Evolutionary conservation across 2,888 invertebrate genomes (phyloP), one percentile per base, ranked within the genome.

Genomic region (Branchipolynoe longqiensis): DNA sequence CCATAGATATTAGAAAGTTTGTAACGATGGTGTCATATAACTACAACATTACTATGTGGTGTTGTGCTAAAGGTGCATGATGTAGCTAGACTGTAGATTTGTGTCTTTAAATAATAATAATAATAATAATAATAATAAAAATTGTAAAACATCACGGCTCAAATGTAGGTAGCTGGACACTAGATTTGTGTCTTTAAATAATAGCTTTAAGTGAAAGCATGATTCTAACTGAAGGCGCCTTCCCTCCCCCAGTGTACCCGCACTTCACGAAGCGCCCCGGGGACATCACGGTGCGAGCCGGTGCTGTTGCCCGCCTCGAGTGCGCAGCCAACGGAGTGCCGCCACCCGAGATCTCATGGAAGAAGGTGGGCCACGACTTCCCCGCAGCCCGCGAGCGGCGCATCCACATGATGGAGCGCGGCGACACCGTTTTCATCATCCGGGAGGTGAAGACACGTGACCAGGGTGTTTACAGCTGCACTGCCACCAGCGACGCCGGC

Each of bases 251-350:
- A 96, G 96, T 97, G 87, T 97, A 96, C 94, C 98, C 98, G 0
- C 95, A 95, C 33, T 98, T 98, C 93, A 95, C 96, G 38, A 97
- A 97, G 94, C 96, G 95, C 85, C 98, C 98, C 0, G 95, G 95
- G 74, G 97, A 98, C 94, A 95, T 98, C 3, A 97, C 97, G 0
- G 96, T 97, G 2, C 96, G 96, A 92, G 96, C 97, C 25, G 98
- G 98, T 12, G 96, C 96, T 88, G 97, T 96, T 22, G 98, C 97
- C 0, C 96, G 96, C 85, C 95, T 99, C 40, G 97, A 98, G 91
- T 99, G 99, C 95, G 97, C 97, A 22, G 98, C 98, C 1, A 95
- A 95, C 86, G 98, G 98, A 0, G 96, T 97, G 91, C 98, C 98
- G 0, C 94, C 95, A 81, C 98, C 98, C 28, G 89, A 87, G 81